These are phyloP conservation scores for Macropis europaea DNA, from an alignment of 2,888 invertebrate species.

Conservation along the genomic window DNA sequence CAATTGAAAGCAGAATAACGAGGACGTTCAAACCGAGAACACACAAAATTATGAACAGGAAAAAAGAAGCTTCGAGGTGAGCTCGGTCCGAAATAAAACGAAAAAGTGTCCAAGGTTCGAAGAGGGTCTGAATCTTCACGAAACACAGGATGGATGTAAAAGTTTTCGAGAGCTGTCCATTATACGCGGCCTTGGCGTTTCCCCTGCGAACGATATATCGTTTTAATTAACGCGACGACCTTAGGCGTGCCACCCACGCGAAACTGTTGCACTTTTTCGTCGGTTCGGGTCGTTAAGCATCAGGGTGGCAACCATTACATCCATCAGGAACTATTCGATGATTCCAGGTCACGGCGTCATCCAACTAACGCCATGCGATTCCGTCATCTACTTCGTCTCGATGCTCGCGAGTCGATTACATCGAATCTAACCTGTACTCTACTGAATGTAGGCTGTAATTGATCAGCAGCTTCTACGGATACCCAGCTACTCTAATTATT, in stretches of 20 bases:
- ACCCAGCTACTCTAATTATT: slow-evolving; percentile 12
- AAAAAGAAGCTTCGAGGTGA: too few species aligned
- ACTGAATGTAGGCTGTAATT: slow-evolving; percentile 29
- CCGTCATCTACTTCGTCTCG: background rate
- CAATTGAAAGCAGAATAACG: too few species aligned
- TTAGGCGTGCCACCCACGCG: background rate
- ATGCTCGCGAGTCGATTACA: slow-evolving; percentile 16
- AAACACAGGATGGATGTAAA: too few species aligned
- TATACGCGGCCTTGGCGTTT: background rate
- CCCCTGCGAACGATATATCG: background rate
- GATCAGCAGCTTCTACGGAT: slow-evolving; percentile 10
- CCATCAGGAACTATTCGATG: slow-evolving; percentile 11
- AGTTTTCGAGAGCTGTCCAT: too few species aligned
- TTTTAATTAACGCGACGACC: background rate
- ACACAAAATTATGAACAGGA: too few species aligned
- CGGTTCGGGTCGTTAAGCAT: background rate
- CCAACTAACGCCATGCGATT: slow-evolving; percentile 9
- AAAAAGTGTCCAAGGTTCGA: too few species aligned
- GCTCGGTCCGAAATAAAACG: too few species aligned
- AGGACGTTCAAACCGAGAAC: too few species aligned
- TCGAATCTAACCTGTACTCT: background rate
- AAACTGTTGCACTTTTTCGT: background rate
- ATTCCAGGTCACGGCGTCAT: slow-evolving; percentile 37
- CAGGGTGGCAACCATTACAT: slow-evolving; percentile 5
- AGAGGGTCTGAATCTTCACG: too few species aligned